These are phyloP conservation scores for Proisotoma minuta DNA, from an alignment of 2,888 invertebrate genomes.

Conservation along the genomic window DNA sequence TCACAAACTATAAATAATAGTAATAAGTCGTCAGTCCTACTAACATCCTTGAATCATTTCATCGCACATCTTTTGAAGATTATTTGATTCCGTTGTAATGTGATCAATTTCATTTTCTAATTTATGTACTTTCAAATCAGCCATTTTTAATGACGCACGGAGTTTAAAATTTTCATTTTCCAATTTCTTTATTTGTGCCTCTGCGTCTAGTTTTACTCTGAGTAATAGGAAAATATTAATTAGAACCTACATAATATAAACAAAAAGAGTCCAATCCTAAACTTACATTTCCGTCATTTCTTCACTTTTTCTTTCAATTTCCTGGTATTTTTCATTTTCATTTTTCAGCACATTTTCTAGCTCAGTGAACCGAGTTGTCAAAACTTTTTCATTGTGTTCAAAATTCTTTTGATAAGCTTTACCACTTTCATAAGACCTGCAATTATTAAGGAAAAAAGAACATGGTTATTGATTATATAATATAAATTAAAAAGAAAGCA, in stretches of 20 bases:
- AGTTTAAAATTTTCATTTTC: constrained; percentile 9
- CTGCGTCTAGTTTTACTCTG: background rate
- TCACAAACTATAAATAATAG: background rate
- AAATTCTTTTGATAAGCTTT: constrained; percentile 2
- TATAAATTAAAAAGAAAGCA: background rate
- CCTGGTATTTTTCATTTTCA: background rate
- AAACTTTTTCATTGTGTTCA: background rate
- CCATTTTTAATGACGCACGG: constrained; percentile 7
- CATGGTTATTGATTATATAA: background rate
- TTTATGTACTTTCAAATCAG: constrained; percentile 4
- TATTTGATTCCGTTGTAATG: background rate
- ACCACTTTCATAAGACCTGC: constrained; percentile 5
- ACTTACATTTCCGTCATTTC: background rate
- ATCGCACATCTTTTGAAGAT: constrained; percentile 7
- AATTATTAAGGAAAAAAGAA: background rate
- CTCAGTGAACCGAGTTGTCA: background rate
- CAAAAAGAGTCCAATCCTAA: background rate
- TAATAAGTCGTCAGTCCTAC: background rate
- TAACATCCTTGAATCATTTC: constrained; percentile 8
- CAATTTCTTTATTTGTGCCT: background rate
- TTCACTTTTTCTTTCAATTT: background rate
- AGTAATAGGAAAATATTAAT: background rate
- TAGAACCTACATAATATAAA: background rate
- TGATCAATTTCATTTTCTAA: constrained; percentile 7
- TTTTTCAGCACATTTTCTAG: background rate